These are phyloP conservation scores for Portevinia maculata DNA, from an alignment of 2,888 invertebrate species.

Conservation along the genomic window DNA sequence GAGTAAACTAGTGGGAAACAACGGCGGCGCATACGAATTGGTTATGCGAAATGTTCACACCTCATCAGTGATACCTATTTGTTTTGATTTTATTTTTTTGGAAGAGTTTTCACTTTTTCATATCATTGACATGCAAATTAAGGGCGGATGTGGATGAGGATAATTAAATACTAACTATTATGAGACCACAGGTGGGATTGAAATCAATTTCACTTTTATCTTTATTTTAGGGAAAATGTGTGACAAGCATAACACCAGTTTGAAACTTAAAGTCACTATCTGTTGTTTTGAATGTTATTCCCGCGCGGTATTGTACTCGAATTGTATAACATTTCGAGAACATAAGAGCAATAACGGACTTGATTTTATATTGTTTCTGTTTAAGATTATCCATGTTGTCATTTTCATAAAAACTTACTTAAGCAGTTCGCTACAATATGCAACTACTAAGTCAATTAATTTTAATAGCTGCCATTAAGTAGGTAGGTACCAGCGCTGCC, in stretches of 20 bases:
- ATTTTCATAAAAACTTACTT: no score
- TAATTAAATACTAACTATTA: conserved; percentile 33
- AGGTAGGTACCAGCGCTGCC: no score
- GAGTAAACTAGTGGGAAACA: conserved; percentile 30
- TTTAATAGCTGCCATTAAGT: no score
- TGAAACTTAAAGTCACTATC: neutral
- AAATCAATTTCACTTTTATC: conserved; percentile 45
- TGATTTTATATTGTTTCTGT: neutral
- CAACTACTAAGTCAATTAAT: no score
- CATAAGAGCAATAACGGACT: neutral
- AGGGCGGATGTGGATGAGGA: conserved; percentile 18
- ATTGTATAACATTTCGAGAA: conserved; percentile 2
- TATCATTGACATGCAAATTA: conserved; percentile 29
- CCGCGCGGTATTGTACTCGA: no score
- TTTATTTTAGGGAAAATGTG: conserved; percentile 1
- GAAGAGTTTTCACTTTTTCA: conserved; percentile 52
- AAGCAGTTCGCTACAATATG: no score
- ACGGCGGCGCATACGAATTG: neutral
- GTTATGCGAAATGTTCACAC: conserved; percentile 51
- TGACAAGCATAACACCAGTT: neutral
- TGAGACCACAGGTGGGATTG: conserved; percentile 14
- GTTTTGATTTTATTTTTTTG: conserved; percentile 22
- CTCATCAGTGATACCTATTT: neutral
- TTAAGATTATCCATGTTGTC: neutral
- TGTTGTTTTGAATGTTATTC: neutral